A percentile compares a stretch with the other conserved stretches of the same genome.
phyloP scores from a whole-genome alignment of 2,113 vertebrate species.

The Poecilia latipinna region DNA sequence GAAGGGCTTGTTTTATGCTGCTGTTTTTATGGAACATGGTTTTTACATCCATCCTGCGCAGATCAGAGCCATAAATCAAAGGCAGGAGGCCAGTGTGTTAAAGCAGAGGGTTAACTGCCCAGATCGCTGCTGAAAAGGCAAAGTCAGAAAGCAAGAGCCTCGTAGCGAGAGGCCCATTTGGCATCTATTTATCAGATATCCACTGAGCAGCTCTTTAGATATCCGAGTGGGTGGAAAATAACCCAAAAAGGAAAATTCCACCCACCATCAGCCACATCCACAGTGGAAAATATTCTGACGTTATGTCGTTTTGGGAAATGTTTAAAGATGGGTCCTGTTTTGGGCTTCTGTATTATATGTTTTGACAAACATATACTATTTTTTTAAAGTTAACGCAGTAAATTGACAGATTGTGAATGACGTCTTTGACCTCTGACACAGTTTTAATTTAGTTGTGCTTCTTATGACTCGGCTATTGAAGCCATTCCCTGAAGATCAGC shows the following conservation, averaged over 20 bases:
- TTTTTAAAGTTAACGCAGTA: too few relatives aligned
- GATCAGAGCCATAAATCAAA: conserved; percentile 30
- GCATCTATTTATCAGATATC: conserved; percentile 52
- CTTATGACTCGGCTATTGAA: neutral
- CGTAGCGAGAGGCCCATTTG: conserved; percentile 40
- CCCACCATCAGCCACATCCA: conserved; percentile 16
- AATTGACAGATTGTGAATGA: too few relatives aligned
- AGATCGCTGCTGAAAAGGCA: conserved; percentile 31
- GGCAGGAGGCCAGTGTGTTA: conserved; percentile 13
- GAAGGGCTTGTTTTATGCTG: conserved; percentile 17
- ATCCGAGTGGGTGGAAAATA: conserved; percentile 39
- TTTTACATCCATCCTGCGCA: conserved; percentile 22
- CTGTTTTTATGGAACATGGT: neutral
- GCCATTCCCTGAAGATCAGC: too few relatives aligned
- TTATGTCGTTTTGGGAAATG: neutral
- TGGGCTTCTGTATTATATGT: neutral
- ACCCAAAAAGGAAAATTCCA: conserved; percentile 37
- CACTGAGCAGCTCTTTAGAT: conserved; percentile 34
- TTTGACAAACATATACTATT: too few relatives aligned
- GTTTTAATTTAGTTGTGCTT: too few relatives aligned
- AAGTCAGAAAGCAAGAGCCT: conserved; percentile 46
- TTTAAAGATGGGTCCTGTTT: neutral
- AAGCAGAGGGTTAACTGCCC: conserved; percentile 45
- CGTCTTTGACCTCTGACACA: too few relatives aligned
- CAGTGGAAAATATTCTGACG: conserved; percentile 6